Percentiles rank a stretch among this genome's conserved stretches.
Conservation (phyloP, 2,797 vertebrate species). For the Odontamblyopus lacepedii region DNA sequence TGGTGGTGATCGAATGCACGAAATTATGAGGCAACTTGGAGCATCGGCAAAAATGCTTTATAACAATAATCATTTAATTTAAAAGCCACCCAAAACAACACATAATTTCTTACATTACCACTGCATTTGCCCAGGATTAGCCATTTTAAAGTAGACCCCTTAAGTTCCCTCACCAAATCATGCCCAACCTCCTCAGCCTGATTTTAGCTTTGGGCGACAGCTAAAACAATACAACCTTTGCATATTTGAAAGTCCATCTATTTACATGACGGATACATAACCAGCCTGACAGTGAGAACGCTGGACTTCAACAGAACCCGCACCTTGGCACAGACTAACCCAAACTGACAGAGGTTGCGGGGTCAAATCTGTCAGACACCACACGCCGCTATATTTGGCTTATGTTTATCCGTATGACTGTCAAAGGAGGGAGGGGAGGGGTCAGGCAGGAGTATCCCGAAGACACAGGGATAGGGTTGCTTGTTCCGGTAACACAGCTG, state of each 20-base stretch:
- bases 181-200: neutral
- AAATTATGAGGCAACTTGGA: too few species aligned
- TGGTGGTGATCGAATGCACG: too few species aligned
- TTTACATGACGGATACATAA: neutral
- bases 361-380: neutral
- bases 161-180: neutral
- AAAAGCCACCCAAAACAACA: too few species aligned
- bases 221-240: neutral
- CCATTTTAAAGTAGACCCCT: neutral
- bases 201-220: neutral
- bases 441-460: slow-evolving; percentile 91
- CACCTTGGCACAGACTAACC: slow-evolving; percentile 72
- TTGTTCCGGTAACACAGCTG: slow-evolving; percentile 93
- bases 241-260: neutral
- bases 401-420: slow-evolving; percentile 68
- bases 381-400: slow-evolving; percentile 34
- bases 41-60: too few species aligned
- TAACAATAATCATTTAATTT: too few species aligned
- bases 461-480: slow-evolving; percentile 95
- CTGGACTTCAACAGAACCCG: neutral
- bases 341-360: slow-evolving; percentile 49
- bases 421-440: slow-evolving; percentile 50
- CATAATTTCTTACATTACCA: too few species aligned
- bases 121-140: too few species aligned
- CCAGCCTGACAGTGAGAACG: neutral